phyloP scores from a whole-genome alignment of 2,797 vertebrate genomes.

The Bovichtus variegatus region DNA sequence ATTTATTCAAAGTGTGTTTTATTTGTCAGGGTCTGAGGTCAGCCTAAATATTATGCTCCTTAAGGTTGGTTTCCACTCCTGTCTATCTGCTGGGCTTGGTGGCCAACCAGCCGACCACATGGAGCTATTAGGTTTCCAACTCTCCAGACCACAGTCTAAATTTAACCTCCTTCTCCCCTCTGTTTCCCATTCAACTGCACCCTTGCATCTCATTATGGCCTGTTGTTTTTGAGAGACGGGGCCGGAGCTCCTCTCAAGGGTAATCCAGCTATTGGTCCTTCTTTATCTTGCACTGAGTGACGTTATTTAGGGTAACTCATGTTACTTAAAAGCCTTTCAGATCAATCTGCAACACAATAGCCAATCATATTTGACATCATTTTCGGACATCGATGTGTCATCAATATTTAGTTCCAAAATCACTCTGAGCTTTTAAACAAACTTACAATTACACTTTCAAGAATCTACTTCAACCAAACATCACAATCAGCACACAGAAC shows the following conservation, averaged over 20 bases:
- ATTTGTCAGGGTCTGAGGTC: constrained; percentile 70
- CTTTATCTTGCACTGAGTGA: constrained; percentile 24
- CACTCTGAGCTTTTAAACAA: background rate
- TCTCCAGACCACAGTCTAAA: constrained; percentile 74
- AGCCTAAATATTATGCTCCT: constrained; percentile 70
- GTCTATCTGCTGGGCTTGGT: constrained; percentile 63
- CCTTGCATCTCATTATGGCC: constrained; percentile 69
- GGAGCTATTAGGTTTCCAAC: constrained; percentile 70
- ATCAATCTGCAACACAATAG: constrained; percentile 10
- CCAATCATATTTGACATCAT: constrained; percentile 16
- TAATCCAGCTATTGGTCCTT: constrained; percentile 46
- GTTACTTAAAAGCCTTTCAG: constrained; percentile 19
- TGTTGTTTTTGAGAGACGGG: constrained; percentile 63
- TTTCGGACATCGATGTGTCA: constrained; percentile 1
- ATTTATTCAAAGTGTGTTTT: constrained; percentile 67
- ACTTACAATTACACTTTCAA: background rate
- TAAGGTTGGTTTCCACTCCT: constrained; percentile 61
- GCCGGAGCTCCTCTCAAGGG: constrained; percentile 49
- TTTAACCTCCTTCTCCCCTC: constrained; percentile 68
- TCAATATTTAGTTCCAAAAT: constrained; percentile 17
- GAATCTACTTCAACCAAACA: background rate
- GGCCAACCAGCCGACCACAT: constrained; percentile 68
- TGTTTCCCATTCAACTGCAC: constrained; percentile 55
- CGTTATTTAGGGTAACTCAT: constrained; percentile 23
- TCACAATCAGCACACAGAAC: background rate